Evolutionary conservation across 2,797 vertebrate species (phyloP).

Genomic region (Tragopan temminckii): DNA sequence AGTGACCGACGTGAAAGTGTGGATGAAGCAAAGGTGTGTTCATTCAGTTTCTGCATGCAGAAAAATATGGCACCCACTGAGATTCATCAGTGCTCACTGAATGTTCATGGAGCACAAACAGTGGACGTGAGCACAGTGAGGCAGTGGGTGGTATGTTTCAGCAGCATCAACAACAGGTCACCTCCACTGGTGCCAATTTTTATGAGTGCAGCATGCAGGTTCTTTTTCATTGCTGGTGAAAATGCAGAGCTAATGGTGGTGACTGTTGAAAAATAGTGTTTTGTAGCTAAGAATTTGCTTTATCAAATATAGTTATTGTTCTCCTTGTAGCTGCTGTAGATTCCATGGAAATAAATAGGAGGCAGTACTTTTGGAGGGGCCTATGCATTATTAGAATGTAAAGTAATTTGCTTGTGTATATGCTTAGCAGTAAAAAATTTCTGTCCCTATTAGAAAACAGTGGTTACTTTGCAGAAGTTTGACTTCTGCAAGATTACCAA

Average conservation of each 20-base stretch:
- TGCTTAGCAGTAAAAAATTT: neutral
- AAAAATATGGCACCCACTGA: too few relatives aligned
- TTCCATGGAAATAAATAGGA: neutral
- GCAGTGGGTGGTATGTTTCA: too few relatives aligned
- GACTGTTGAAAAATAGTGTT: neutral
- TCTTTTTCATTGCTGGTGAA: neutral
- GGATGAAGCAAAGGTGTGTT: too few relatives aligned
- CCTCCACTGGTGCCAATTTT: neutral
- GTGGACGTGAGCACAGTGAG: neutral
- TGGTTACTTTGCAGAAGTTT: neutral
- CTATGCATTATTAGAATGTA: neutral
- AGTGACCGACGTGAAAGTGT: too few relatives aligned
- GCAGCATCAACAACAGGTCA: neutral
- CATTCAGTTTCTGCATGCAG: too few relatives aligned
- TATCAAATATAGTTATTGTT: neutral
- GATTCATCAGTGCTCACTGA: too few relatives aligned
- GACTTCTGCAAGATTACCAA: neutral
- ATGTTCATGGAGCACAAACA: too few relatives aligned
- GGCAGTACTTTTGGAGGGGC: neutral
- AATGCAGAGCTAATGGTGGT: neutral
- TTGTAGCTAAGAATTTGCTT: neutral
- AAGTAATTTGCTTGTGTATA: neutral
- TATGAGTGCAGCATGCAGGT: too few relatives aligned
- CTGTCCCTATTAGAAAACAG: neutral
- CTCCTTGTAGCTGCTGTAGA: neutral